Evolutionary conservation across 2,113 vertebrate genomes (phyloP).

Genomic region (Cephalopholis sonnerati): DNA sequence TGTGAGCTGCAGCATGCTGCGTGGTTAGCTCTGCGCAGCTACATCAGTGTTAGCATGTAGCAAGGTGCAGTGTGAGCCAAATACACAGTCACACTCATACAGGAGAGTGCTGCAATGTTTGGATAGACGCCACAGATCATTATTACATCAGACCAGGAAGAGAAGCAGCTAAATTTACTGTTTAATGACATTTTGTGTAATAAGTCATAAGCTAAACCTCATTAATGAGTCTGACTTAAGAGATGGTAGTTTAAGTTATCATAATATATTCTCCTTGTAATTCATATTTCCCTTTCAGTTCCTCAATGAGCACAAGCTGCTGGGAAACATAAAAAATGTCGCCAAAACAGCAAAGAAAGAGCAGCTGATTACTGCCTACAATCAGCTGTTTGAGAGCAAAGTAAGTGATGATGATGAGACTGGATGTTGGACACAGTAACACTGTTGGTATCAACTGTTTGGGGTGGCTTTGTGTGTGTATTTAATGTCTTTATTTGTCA

Average conservation of each 20-base stretch:
- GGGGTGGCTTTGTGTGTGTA: no score
- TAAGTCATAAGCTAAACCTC: no score
- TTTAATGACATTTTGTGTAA: neutral
- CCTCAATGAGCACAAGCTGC: slow-evolving; percentile 92
- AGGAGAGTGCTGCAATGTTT: neutral
- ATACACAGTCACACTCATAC: fast-evolving
- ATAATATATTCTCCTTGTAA: no score
- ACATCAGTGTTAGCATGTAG: neutral
- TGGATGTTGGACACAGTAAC: no score
- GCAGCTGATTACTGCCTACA: slow-evolving; percentile 92
- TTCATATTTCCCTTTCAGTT: slow-evolving; percentile 84
- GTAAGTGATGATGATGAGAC: slow-evolving; percentile 75
- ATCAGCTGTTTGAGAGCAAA: slow-evolving; percentile 92
- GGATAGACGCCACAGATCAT: fast-evolving
- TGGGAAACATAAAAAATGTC: slow-evolving; percentile 97
- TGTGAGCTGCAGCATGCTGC: slow-evolving; percentile 15
- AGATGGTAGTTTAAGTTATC: no score
- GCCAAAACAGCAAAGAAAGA: slow-evolving; percentile 96
- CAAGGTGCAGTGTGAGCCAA: fast-evolving
- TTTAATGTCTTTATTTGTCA: neutral
- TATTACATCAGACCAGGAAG: no score
- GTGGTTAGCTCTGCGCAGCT: slow-evolving; percentile 18
- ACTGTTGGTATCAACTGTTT: no score
- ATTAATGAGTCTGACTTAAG: no score
- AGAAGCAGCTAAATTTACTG: neutral